phyloP scores from a whole-genome alignment of 2,888 invertebrate genomes.

The Caenorhabditis panamensis region DNA sequence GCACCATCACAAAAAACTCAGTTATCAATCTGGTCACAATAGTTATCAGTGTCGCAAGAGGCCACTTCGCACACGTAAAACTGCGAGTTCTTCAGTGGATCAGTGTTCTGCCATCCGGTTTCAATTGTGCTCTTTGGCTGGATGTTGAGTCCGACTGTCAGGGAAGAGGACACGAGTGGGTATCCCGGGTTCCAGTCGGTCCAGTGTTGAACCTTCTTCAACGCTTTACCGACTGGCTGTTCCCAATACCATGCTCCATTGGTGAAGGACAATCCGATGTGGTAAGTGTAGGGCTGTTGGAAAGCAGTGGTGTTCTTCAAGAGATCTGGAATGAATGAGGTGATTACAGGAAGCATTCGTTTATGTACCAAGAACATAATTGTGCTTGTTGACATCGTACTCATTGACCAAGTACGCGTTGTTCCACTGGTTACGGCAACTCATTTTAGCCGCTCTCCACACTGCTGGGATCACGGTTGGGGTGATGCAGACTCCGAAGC shows the following conservation, averaged over 20 bases:
- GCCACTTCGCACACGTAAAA: not conserved
- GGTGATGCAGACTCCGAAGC: constrained; percentile 40
- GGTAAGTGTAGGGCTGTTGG: constrained; percentile 5
- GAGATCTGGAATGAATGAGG: not conserved
- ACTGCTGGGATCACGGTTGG: constrained; percentile 3
- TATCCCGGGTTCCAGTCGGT: constrained; percentile 26
- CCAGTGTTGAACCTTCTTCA: constrained; percentile 10
- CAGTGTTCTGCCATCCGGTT: constrained; percentile 5
- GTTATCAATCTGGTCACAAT: not conserved
- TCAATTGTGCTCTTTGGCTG: not conserved
- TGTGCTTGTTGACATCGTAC: constrained; percentile 27
- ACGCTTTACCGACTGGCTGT: constrained; percentile 8
- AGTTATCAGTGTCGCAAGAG: not conserved
- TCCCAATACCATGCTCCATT: constrained; percentile 15
- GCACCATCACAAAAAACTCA: not conserved
- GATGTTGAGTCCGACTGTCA: constrained; percentile 8
- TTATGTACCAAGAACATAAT: constrained; percentile 21
- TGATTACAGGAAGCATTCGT: not conserved
- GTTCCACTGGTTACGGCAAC: constrained; percentile 23
- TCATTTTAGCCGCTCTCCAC: constrained; percentile 43
- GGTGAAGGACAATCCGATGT: constrained; percentile 11
- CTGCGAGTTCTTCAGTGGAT: not conserved
- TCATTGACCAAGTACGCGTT: constrained; percentile 37
- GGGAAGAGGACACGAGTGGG: constrained; percentile 5
- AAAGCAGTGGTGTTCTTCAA: not conserved